Evolutionary conservation across 2,797 vertebrate species (phyloP).

Genomic region (Urophycis tenuis): DNA sequence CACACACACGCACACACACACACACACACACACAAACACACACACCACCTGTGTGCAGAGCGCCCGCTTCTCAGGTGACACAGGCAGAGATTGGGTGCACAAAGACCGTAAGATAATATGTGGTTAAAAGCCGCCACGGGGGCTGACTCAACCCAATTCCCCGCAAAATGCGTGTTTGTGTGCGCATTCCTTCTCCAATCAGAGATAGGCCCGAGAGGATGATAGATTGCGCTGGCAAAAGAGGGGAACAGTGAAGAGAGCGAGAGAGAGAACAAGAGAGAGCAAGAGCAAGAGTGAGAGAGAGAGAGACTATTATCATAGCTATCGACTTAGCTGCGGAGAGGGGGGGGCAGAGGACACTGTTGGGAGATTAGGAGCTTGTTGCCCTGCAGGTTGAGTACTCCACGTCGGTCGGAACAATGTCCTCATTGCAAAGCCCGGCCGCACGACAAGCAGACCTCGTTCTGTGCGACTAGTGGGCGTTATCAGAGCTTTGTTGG

Average conservation of each 20-base stretch:
- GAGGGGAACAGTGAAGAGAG: slow-evolving; percentile 21
- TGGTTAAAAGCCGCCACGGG: slow-evolving; percentile 38
- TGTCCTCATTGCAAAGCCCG: not conserved
- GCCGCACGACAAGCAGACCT: not conserved
- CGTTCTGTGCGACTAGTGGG: not conserved
- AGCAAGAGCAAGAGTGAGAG: slow-evolving; percentile 19
- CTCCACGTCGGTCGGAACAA: not conserved
- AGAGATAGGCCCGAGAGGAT: slow-evolving; percentile 33
- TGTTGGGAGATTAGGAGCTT: slow-evolving; percentile 37
- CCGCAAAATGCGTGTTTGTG: slow-evolving; percentile 12
- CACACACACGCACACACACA: slow-evolving; percentile 24
- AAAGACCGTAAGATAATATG: slow-evolving; percentile 55
- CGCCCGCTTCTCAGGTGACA: slow-evolving; percentile 52
- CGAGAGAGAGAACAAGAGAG: slow-evolving; percentile 10
- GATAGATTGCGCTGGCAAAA: slow-evolving; percentile 10
- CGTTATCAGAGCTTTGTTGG: not conserved
- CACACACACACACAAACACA: not conserved
- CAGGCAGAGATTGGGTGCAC: slow-evolving; percentile 57
- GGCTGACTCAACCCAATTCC: slow-evolving; percentile 40
- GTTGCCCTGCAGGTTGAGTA: slow-evolving; percentile 16
- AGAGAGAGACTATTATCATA: slow-evolving; percentile 11
- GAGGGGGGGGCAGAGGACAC: slow-evolving; percentile 23
- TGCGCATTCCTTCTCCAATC: slow-evolving; percentile 26
- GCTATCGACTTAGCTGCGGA: slow-evolving; percentile 1
- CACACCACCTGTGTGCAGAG: too few species aligned